Base-by-base conservation (phyloP, 2,888 invertebrate species). In the Watsonalla binaria region DNA sequence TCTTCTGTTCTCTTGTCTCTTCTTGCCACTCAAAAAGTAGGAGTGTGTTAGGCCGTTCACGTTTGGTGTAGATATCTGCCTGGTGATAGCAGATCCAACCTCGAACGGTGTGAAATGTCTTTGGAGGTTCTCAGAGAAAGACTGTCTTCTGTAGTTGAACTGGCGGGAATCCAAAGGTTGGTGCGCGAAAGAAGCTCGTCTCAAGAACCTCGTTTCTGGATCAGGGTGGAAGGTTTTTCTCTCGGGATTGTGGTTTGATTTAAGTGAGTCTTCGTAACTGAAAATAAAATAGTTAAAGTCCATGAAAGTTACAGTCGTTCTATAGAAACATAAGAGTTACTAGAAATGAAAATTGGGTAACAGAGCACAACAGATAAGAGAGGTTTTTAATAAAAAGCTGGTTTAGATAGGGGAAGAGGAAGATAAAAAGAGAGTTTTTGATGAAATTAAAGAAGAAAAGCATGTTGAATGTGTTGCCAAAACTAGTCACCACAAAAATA, bases 241-340 rank as follows among this genome's bases (percentile, higher is more conserved):
- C 39, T 82, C 86, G 64, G 79, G 87, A 58, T 79, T 93, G 86
- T 74, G 92, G 79, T 70, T 93, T 0, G 94, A 94, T 76, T 96
- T 96, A 46, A 96, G 82, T 0, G 96, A 96, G 73, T 96, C 96
- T 82, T 96, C 96, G 78, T 96, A 96, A 72, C 95, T 96, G 82
- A 94, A 94, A 70, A 92, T 94, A 81, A 54, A 51, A 11, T 56
- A 47, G 42, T 45, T 45, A 46, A 8, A 53, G 52, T 47, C 49
- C 34, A 0, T 8, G 6, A 6, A 35, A 34, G 13, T 24, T 24
- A 13, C 5, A 47, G 8, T 24, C 24, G 5, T 5, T n/a, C n/a
- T 47, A 11, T 47, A 47, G n/a, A 5, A 47, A 13, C 6, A 7
- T 35, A 6, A 6, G 0, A n/a, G 14, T 35, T n/a, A 35, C 7